These are phyloP conservation scores for Ametastegia equiseti DNA, from an alignment of 2,888 invertebrate genomes.

Conservation along the genomic window DNA sequence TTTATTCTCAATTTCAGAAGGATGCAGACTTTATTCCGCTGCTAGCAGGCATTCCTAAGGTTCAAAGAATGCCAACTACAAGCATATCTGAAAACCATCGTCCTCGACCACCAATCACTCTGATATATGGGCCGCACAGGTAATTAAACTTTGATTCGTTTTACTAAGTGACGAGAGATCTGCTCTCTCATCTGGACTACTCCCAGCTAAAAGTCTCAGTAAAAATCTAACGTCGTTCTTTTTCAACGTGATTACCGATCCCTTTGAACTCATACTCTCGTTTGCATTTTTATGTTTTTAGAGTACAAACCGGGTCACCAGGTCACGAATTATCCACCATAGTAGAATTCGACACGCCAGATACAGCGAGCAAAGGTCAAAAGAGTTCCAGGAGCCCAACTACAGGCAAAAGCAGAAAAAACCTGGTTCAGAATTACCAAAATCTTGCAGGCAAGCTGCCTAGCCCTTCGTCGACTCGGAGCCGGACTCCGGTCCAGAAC, in stretches of 20 bases:
- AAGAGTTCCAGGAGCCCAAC: constrained; percentile 60
- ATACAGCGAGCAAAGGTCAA: constrained; percentile 75
- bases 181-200: too few species aligned
- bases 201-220: background rate
- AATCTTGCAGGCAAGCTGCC: constrained; percentile 4
- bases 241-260: background rate
- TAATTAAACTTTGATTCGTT: constrained; percentile 51
- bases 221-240: background rate
- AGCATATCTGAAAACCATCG: constrained; percentile 56
- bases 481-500: constrained; percentile 8
- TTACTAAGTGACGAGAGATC: background rate
- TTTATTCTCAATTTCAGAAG: constrained; percentile 49
- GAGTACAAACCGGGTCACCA: constrained; percentile 63
- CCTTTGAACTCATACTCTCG: background rate
- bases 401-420: constrained; percentile 49
- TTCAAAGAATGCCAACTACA: constrained; percentile 57
- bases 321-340: constrained; percentile 83
- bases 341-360: constrained; percentile 83
- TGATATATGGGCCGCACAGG: constrained; percentile 65
- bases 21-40: constrained; percentile 62
- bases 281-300: constrained; percentile 52
- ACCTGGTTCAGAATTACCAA: constrained; percentile 7
- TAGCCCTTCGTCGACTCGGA: background rate
- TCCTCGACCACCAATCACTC: constrained; percentile 66
- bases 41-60: constrained; percentile 66